Percentiles rank a stretch among this genome's conserved stretches.
phyloP scores from a whole-genome alignment of 2,797 vertebrate species.

The Pangasius krempfi region DNA sequence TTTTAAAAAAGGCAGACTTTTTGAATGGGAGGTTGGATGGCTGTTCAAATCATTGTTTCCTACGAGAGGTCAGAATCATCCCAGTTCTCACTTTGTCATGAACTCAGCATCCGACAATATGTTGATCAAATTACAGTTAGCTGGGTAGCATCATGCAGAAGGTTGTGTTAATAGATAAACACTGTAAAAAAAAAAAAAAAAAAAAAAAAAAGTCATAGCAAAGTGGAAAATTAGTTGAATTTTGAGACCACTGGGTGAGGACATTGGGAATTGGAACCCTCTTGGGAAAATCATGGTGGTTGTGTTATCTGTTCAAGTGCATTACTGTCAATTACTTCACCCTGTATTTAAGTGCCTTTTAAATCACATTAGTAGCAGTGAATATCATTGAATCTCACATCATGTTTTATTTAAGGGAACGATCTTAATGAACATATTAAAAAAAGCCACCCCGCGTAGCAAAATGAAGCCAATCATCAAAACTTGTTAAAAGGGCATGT shows the following conservation, averaged over 20 bases:
- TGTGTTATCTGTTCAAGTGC: constrained; percentile 17
- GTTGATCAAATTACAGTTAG: background rate
- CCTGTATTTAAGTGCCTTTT: constrained; percentile 21
- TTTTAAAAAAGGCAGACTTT: background rate
- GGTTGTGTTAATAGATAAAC: background rate
- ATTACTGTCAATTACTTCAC: constrained; percentile 27
- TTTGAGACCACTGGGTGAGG: constrained; percentile 4
- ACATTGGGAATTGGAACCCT: constrained; percentile 13
- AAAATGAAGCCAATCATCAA: constrained; percentile 82
- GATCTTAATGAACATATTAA: constrained; percentile 79
- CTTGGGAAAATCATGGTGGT: constrained; percentile 7
- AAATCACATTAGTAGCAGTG: constrained; percentile 61
- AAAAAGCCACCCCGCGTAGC: constrained; percentile 67
- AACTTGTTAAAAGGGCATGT: constrained; percentile 84
- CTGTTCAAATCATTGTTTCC: background rate
- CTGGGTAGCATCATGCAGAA: background rate
- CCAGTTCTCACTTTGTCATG: background rate
- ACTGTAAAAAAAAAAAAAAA: background rate
- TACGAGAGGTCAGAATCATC: background rate
- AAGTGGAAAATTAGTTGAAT: background rate
- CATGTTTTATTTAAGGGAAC: constrained; percentile 79
- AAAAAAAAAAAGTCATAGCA: background rate
- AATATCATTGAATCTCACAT: constrained; percentile 75
- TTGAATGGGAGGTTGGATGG: background rate
- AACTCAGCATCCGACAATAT: background rate